These are phyloP conservation scores for Pinna nobilis DNA, from an alignment of 1,140 invertebrate genomes.

Conservation along the genomic window DNA sequence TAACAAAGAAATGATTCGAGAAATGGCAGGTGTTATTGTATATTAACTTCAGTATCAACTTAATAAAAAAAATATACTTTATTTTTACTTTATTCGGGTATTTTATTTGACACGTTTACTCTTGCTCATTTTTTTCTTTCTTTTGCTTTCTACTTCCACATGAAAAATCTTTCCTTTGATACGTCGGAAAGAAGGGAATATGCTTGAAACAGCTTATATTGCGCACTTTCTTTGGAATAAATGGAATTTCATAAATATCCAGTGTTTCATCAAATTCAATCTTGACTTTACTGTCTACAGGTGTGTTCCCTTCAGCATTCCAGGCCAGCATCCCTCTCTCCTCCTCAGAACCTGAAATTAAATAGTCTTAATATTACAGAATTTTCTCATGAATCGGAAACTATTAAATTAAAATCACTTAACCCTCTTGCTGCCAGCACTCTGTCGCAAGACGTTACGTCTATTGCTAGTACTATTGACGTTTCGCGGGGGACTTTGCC, in stretches of 20 bases:
- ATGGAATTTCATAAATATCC: constrained; percentile 33
- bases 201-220: constrained; percentile 7
- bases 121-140: too few species aligned
- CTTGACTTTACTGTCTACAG: background rate
- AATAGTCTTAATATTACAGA: background rate
- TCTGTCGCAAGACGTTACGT: too few species aligned
- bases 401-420: too few species aligned
- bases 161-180: background rate
- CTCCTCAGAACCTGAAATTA: constrained; percentile 22
- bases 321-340: constrained; percentile 43
- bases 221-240: constrained; percentile 2
- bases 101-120: too few species aligned
- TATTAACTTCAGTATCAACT: too few species aligned
- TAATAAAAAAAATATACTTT: too few species aligned
- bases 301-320: constrained; percentile 2
- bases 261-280: constrained; percentile 9
- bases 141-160: too few species aligned
- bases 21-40: too few species aligned
- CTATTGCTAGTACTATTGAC: background rate
- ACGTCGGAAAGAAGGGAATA: constrained; percentile 30
- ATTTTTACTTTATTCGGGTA: too few species aligned
- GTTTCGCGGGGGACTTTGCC: too few species aligned
- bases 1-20: too few species aligned
- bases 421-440: too few species aligned
- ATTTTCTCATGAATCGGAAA: background rate